Percentiles rank a stretch among this genome's conserved stretches.
These are phyloP conservation scores for Zosterops borbonicus DNA, from an alignment of 2,113 vertebrate species.

Conservation along the genomic window DNA sequence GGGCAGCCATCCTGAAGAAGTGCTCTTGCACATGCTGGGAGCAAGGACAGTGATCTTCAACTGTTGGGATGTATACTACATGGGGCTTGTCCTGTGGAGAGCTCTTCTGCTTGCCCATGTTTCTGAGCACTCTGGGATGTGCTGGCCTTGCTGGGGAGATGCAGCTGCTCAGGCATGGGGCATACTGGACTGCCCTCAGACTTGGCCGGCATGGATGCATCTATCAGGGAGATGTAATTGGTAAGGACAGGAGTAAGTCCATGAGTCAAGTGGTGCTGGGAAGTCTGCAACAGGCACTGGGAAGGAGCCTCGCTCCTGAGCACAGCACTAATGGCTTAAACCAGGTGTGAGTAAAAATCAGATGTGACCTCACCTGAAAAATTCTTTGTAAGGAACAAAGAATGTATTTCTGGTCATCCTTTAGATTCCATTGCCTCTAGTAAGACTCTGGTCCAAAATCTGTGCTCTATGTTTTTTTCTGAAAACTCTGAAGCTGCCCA, in stretches of 20 bases:
- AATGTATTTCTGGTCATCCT: background rate
- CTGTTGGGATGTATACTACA: too few species aligned
- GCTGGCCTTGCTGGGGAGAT: background rate
- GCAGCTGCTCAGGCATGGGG: background rate
- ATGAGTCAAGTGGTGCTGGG: rapidly evolving
- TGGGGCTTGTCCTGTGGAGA: background rate
- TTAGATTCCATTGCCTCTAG: background rate
- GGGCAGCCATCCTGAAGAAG: background rate
- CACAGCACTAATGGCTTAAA: background rate
- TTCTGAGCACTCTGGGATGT: background rate
- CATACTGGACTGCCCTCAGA: background rate
- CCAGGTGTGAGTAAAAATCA: rapidly evolving
- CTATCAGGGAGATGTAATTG: background rate
- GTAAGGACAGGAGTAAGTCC: background rate
- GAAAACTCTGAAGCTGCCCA: background rate
- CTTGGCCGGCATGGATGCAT: background rate
- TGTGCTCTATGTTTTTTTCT: background rate
- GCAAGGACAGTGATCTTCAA: background rate
- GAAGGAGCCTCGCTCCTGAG: background rate
- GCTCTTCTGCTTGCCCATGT: rapidly evolving
- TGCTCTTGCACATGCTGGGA: background rate
- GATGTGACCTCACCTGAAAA: background rate
- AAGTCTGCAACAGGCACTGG: background rate
- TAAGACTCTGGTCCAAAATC: background rate
- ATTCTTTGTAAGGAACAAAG: background rate